Evolutionary conservation across 2,888 invertebrate species (phyloP), one percentile per base, ranked within the genome.

Genomic region (Lathronympha strigana): DNA sequence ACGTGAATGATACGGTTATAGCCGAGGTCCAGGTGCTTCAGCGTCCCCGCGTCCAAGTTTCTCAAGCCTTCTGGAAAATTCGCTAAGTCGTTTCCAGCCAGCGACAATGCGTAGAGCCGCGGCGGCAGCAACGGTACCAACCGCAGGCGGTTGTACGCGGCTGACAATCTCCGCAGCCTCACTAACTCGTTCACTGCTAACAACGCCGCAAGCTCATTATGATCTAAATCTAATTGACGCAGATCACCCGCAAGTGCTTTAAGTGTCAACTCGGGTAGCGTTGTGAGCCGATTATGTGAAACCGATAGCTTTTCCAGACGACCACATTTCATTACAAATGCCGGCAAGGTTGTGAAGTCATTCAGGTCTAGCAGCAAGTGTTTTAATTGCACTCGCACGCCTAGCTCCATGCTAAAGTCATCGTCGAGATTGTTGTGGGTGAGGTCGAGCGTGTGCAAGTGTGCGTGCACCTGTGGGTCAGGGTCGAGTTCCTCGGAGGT

Each of bases 331-430:
- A 95, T 94, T 6, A 94, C 94, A 51, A 94, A 93, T 0, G 92
- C 87, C 0, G 95, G 94, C 33, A 97, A 80, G 13, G 92, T 87
- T 1, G 92, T 88, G 28, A 97, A 93, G 71, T 95, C 95, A 81
- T 97, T 97, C 73, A 95, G 94, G 70, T 95, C 96, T 68, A 97
- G 84, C 78, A 95, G 94, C 19, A 97, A 87, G 63, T 96, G 96
- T 66, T 95, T 93, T 38, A 96, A 92, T 71, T 94, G 94, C 45
- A 95, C 92, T 60, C 94, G 93, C 58, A 93, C 93, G 76, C 93
- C 93, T 74, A 95, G 95, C 55, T 94, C 93, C 61, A 93, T 90
- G 17, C 92, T 88, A 38, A 94, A 94, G 64, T 95, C 82, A 57
- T 93, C 92, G 57, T 94, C 94, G 36, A 97, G 92, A 72, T 95